Conservation (phyloP, 2,113 vertebrate genomes). For the Vulpes vulpes region DNA sequence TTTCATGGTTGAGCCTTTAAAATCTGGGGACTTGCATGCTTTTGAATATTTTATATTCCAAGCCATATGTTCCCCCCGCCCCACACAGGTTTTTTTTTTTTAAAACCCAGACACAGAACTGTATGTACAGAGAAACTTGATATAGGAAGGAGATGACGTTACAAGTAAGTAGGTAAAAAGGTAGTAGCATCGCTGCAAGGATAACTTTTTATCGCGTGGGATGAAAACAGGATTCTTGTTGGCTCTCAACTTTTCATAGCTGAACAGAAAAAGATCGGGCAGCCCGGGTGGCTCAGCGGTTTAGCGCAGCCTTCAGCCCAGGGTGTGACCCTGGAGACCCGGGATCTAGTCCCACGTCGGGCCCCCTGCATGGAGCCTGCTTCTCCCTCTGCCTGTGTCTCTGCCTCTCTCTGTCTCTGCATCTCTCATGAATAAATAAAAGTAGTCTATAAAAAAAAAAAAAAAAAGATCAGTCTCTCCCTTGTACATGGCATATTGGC, state of each 20-base stretch:
- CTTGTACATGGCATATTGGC: not conserved
- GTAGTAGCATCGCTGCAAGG: not conserved
- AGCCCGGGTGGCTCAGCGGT: no score
- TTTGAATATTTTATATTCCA: constrained; percentile 35
- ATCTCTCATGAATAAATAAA: no score
- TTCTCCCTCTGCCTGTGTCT: no score
- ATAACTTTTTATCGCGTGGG: not conserved
- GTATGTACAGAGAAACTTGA: not conserved
- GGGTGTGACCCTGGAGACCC: no score
- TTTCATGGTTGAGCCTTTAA: not conserved
- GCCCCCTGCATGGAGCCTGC: no score
- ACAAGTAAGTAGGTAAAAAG: not conserved
- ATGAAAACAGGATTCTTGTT: not conserved
- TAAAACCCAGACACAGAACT: not conserved
- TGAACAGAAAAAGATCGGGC: not conserved
- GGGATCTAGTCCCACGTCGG: no score
- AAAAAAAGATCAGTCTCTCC: not conserved
- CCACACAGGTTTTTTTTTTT: not conserved
- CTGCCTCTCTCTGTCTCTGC: no score
- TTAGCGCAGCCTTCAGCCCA: no score
- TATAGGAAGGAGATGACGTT: not conserved
- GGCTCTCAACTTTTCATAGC: not conserved
- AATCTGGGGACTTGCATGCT: not conserved
- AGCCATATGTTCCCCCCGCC: not conserved
- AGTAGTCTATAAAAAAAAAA: no score